These are phyloP conservation scores for Cynaeus angustus DNA, from an alignment of 2,888 invertebrate species.

Conservation along the genomic window DNA sequence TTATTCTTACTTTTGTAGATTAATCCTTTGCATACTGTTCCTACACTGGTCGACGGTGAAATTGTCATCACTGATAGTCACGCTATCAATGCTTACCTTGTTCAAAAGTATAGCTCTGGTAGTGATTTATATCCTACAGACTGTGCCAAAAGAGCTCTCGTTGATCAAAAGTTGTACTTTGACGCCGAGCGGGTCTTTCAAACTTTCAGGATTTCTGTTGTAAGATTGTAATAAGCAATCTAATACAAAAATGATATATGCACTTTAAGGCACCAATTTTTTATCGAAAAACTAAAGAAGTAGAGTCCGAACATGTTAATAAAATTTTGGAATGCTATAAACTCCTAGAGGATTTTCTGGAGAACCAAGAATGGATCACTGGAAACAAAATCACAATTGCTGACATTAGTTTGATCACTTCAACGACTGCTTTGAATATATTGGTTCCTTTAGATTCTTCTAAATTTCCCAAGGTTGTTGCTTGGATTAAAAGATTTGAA, in stretches of 20 bases:
- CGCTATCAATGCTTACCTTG: conserved; percentile 61
- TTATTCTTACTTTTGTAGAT: conserved; percentile 5
- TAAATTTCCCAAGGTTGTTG: too few relatives aligned
- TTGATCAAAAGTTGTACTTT: conserved; percentile 73
- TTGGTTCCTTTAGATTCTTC: too few relatives aligned
- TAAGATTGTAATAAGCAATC: conserved; percentile 11
- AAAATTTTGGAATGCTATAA: conserved; percentile 71
- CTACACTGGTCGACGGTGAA: conserved; percentile 70
- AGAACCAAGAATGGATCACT: conserved; percentile 72
- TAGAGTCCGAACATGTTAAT: conserved; percentile 64
- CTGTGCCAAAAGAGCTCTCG: conserved; percentile 69
- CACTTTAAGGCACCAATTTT: conserved; percentile 62
- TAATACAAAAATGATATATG: background rate
- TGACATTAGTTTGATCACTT: conserved; percentile 65
- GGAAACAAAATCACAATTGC: conserved; percentile 69
- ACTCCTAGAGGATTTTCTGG: conserved; percentile 72
- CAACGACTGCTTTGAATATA: conserved; percentile 69
- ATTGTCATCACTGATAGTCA: conserved; percentile 75
- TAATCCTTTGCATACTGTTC: conserved; percentile 35
- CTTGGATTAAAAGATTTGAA: too few relatives aligned
- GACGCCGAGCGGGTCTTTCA: conserved; percentile 61
- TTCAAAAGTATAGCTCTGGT: conserved; percentile 41
- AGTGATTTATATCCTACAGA: conserved; percentile 72
- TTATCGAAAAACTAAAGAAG: conserved; percentile 53
- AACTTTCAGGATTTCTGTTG: conserved; percentile 12